These are phyloP conservation scores for Drosophila equinoxialis DNA, from an alignment of 1,140 invertebrate genomes.

Conservation along the genomic window DNA sequence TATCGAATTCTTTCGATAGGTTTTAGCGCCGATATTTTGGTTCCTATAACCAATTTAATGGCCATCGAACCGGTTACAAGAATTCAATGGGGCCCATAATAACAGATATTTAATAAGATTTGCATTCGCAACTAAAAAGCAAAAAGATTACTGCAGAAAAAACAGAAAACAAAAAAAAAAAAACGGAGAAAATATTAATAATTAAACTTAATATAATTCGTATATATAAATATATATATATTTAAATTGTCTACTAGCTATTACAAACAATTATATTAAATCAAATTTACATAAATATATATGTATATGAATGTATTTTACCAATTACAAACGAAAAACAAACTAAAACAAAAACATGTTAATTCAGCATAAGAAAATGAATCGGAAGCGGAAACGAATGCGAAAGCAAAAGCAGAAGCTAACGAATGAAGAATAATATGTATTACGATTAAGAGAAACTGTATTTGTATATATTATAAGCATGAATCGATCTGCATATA, in stretches of 20 bases:
- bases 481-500: constrained; percentile 9
- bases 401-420: background rate
- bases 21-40: background rate
- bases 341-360: constrained; percentile 30
- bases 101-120: constrained; percentile 36
- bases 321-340: constrained; percentile 28
- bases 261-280: constrained; percentile 39
- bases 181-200: constrained; percentile 37
- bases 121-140: constrained; percentile 73
- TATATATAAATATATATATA: constrained; percentile 32
- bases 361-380: constrained; percentile 1
- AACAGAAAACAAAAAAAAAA: background rate
- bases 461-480: constrained; percentile 7
- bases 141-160: constrained; percentile 9
- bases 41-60: background rate
- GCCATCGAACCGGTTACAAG: background rate
- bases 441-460: constrained; percentile 15
- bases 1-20: background rate
- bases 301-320: constrained; percentile 24
- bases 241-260: constrained; percentile 42
- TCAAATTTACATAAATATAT: constrained; percentile 40
- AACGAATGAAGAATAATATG: background rate
- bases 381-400: background rate
- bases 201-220: constrained; percentile 44
- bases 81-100: constrained; percentile 20